phyloP scores from a whole-genome alignment of 2,797 vertebrate species.

The Rhincodon typus region DNA sequence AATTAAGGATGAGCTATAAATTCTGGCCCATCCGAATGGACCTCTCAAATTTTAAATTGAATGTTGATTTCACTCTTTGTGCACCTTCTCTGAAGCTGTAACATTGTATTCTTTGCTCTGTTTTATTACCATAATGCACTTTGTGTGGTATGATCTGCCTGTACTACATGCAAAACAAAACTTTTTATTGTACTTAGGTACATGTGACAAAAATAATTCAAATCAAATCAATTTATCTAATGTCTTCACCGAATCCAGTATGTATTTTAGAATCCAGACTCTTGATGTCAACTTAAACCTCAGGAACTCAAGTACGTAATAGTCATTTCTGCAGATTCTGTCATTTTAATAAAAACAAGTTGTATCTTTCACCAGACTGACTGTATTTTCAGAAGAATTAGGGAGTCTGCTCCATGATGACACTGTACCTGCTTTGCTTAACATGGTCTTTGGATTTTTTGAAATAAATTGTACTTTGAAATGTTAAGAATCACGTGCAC shows the following conservation, averaged over 20 bases:
- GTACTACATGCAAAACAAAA: no score
- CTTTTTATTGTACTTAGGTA: no score
- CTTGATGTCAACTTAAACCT: neutral
- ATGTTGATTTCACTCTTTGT: no score
- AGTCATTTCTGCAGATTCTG: neutral
- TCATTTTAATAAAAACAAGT: neutral
- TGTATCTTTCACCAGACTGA: neutral
- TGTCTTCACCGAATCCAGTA: neutral
- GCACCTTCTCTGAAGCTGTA: no score
- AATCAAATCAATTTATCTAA: neutral
- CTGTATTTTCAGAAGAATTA: neutral
- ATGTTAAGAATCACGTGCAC: neutral
- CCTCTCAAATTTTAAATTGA: no score
- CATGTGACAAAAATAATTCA: no score
- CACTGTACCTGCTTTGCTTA: neutral
- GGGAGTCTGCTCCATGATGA: neutral
- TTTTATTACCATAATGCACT: no score
- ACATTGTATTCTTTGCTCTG: no score
- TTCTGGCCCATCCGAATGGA: no score
- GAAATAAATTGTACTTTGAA: neutral
- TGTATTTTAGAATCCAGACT: neutral
- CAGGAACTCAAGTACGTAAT: neutral
- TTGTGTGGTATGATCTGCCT: no score
- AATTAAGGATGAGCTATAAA: no score
- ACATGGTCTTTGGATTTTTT: neutral